phyloP scores from a whole-genome alignment of 2,797 vertebrate genomes.

The Euphonia xanthogaster region DNA sequence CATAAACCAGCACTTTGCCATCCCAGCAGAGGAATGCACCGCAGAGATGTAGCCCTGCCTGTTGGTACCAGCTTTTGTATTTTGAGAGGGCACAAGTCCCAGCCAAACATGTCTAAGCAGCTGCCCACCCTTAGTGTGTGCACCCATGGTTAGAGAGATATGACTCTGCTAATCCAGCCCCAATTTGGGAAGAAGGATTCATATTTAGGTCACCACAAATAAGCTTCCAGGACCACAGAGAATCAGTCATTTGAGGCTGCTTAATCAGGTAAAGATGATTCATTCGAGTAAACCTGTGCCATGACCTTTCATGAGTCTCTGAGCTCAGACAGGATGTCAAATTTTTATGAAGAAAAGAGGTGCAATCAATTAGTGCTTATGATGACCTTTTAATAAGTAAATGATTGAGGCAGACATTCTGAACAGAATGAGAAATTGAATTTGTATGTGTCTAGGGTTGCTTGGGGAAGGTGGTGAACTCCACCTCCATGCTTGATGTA shows the following conservation, averaged over 20 bases:
- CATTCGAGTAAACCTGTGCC: not conserved
- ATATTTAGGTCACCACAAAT: not conserved
- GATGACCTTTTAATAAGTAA: slow-evolving; percentile 57
- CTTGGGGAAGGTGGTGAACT: not conserved
- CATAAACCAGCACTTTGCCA: not conserved
- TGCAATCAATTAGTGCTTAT: slow-evolving; percentile 2
- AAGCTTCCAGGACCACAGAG: not conserved
- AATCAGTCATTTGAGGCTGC: not conserved
- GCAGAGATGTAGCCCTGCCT: not conserved
- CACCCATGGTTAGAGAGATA: not conserved
- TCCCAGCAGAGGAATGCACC: not conserved
- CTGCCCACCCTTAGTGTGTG: not conserved
- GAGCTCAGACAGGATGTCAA: not conserved
- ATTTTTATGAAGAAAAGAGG: slow-evolving; percentile 12
- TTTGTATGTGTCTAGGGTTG: not conserved
- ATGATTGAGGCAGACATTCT: not conserved
- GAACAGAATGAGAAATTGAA: not conserved
- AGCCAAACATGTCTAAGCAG: not conserved
- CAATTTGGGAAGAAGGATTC: not conserved
- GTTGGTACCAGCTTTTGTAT: not conserved
- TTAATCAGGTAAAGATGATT: not conserved
- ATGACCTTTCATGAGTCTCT: slow-evolving; percentile 22
- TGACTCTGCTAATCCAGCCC: not conserved
- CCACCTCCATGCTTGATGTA: rapidly evolving
- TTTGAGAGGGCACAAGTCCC: not conserved